These are phyloP conservation scores for Netelia inedita DNA, from an alignment of 2,888 invertebrate genomes.

Conservation along the genomic window DNA sequence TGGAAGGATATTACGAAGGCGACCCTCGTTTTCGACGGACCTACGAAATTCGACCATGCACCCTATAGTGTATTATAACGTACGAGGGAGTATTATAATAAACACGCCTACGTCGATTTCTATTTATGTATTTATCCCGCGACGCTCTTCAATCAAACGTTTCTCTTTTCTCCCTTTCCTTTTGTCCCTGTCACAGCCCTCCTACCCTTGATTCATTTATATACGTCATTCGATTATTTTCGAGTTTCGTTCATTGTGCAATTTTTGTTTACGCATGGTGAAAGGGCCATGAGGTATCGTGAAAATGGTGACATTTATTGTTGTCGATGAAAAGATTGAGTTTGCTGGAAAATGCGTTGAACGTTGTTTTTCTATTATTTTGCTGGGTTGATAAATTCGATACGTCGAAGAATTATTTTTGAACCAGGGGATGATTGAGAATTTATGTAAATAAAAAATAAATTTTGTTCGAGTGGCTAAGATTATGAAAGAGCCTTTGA, in stretches of 20 bases:
- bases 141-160: conserved; percentile 28
- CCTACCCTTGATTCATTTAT: conserved; percentile 16
- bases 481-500: background rate
- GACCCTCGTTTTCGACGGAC: background rate
- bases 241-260: conserved; percentile 35
- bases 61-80: background rate
- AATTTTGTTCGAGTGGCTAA: background rate
- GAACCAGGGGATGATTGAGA: no score
- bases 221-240: conserved; percentile 42
- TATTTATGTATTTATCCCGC: conserved; percentile 43
- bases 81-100: background rate
- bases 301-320: background rate
- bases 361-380: background rate
- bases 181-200: background rate
- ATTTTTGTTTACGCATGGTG: conserved; percentile 30
- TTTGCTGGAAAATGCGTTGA: background rate
- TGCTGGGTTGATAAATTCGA: background rate
- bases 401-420: no score
- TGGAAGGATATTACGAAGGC: conserved; percentile 32
- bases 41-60: background rate
- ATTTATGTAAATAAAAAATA: no score
- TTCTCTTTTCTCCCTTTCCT: conserved; percentile 3
- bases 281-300: background rate
- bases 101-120: conserved; percentile 33
- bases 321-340: conserved; percentile 6